These are phyloP conservation scores for Lysandra coridon DNA, from an alignment of 2,888 invertebrate genomes.

Conservation along the genomic window DNA sequence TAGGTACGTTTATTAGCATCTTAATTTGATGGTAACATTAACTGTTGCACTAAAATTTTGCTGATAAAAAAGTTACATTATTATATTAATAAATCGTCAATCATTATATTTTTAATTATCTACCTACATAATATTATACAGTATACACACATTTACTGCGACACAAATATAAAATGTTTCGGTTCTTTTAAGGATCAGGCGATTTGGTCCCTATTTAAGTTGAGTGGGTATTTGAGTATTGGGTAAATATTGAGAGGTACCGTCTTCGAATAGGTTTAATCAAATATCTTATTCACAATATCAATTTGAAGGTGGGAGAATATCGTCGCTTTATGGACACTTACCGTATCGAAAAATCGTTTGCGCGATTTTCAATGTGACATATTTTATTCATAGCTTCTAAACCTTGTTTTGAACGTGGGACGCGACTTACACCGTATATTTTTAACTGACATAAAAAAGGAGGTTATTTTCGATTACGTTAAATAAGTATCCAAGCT, in stretches of 20 bases:
- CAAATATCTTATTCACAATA: conserved; percentile 45
- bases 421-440: not conserved
- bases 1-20: too few species aligned
- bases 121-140: too few species aligned
- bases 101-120: too few species aligned
- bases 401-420: conserved; percentile 32
- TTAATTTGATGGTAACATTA: too few species aligned
- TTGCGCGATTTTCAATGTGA: conserved; percentile 42
- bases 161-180: too few species aligned
- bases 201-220: not conserved
- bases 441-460: not conserved
- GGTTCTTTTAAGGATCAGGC: not conserved
- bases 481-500: too few species aligned
- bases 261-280: conserved; percentile 24
- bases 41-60: too few species aligned
- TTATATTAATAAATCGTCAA: too few species aligned
- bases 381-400: conserved; percentile 48
- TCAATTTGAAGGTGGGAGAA: conserved; percentile 42
- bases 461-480: not conserved
- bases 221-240: not conserved
- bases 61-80: too few species aligned
- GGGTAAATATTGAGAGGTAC: not conserved
- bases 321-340: conserved; percentile 46
- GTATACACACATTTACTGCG: too few species aligned
- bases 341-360: conserved; percentile 43